phyloP scores from a whole-genome alignment of 2,888 invertebrate species.

The Drosophila formosana region DNA sequence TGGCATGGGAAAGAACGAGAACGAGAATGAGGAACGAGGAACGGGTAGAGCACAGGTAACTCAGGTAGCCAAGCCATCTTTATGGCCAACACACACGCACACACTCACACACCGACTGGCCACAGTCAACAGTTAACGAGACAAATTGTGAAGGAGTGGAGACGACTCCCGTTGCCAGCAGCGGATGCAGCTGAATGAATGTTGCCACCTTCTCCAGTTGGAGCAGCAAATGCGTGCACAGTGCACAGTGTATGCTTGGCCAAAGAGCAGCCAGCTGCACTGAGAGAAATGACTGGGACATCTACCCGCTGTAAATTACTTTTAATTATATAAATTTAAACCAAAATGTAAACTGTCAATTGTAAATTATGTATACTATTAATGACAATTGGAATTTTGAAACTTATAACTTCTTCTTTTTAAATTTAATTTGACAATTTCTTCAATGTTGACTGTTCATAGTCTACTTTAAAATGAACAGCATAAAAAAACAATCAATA shows the following conservation, averaged over 20 bases:
- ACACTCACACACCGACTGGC: background rate
- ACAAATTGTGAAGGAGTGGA: slow-evolving; percentile 36
- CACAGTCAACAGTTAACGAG: slow-evolving; percentile 26
- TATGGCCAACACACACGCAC: slow-evolving; percentile 18
- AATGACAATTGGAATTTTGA: too few species aligned
- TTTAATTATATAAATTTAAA: background rate
- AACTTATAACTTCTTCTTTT: too few species aligned
- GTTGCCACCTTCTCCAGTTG: slow-evolving; percentile 4
- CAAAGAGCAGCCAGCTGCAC: slow-evolving; percentile 1
- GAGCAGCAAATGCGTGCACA: slow-evolving; percentile 46
- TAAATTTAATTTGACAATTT: too few species aligned
- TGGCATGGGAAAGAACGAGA: slow-evolving; percentile 48
- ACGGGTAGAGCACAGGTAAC: slow-evolving; percentile 42
- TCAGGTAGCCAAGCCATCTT: slow-evolving; percentile 35
- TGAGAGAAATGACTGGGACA: background rate
- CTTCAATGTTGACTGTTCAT: too few species aligned
- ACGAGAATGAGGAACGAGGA: slow-evolving; percentile 14
- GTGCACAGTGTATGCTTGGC: slow-evolving; percentile 50
- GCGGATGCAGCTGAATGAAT: slow-evolving; percentile 51
- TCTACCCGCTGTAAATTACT: too few species aligned
- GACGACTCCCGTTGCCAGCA: slow-evolving; percentile 18
- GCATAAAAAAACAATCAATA: too few species aligned
- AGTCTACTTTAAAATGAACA: too few species aligned
- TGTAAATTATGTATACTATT: too few species aligned
- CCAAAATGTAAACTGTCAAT: too few species aligned